Base-by-base conservation (phyloP, 2,888 invertebrate genomes). In the Polietes domitor region DNA sequence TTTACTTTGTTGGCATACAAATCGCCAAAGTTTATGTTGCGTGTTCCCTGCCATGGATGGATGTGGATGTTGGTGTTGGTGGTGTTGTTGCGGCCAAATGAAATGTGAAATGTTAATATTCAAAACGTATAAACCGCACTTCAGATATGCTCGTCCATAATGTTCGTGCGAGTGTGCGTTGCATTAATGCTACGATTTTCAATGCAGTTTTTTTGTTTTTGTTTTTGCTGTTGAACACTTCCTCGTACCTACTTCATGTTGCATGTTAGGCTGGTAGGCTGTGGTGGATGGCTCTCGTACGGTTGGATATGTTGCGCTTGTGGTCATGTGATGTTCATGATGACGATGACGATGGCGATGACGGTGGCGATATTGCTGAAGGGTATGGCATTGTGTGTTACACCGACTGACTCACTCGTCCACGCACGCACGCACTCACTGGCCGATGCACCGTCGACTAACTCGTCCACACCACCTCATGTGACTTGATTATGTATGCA, bases 81-180 rank as follows among this genome's bases (percentile, higher is more conserved):
- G 15, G 43, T 53, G 63, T 47, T 26, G 28, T 32, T 72, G 65
- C 63, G 68, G 37, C 82, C 72, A 79, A 79, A 68, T 68, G 68
- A 41, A 68, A 55, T 55, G 55, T 70, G 73, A 77, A 77, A 78
- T 82, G 63, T 71, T 76, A 76, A 75, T 74, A 82, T 76, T 72
- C 65, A 68, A 76, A 82, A 76, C 63, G 72, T 70, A 55, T 65
- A 79, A 76, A 79, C 47, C 41, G 82, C 82, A 82, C 72, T 82
- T 74, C 37, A 43, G 24, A 24, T 26, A 21, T 58, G 58, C 58
- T 24, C 24, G 7, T 58, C 1, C 26, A 58, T 24, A 68, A 68
- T 43, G 43, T 43, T n/a, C n/a, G 28, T 15, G 21, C 5, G 43
- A 41, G 15, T 68, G 41, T 43, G 43, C 43, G 68, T 68, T 43